phyloP scores from a whole-genome alignment of 2,888 invertebrate species.

The Pseudococcus jackbeardsleyi region DNA sequence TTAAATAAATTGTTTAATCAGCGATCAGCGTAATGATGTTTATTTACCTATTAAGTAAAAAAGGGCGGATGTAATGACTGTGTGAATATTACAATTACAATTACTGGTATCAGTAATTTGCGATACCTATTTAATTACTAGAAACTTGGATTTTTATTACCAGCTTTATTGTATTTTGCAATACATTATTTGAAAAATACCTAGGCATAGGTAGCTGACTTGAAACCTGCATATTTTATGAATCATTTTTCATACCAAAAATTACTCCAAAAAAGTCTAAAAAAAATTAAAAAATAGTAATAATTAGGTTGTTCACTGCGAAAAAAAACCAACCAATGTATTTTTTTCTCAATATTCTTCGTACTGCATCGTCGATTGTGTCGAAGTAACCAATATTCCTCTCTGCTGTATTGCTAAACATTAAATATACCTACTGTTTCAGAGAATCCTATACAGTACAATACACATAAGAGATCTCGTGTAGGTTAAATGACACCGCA shows the following conservation, averaged over 20 bases:
- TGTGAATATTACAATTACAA: conserved; percentile 11
- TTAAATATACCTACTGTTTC: neutral
- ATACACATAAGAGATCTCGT: neutral
- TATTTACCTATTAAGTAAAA: neutral
- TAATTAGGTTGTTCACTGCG: too few species aligned
- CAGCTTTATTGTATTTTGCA: conserved; percentile 22
- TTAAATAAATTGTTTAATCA: conserved; percentile 19
- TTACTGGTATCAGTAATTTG: conserved; percentile 23
- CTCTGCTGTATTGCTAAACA: neutral
- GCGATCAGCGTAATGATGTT: conserved; percentile 43
- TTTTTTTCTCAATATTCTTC: too few species aligned
- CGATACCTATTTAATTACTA: conserved; percentile 42
- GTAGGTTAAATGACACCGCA: conserved; percentile 52
- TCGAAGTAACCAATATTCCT: too few species aligned
- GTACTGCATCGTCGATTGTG: too few species aligned
- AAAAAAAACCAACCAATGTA: too few species aligned
- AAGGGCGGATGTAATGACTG: conserved; percentile 23
- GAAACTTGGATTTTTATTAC: conserved; percentile 33
- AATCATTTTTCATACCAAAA: neutral
- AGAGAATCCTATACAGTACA: too few species aligned
- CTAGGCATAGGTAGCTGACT: neutral
- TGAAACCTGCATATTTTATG: neutral
- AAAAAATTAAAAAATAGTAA: too few species aligned
- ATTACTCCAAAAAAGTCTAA: neutral
- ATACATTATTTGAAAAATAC: conserved; percentile 21